Percentiles rank a stretch among this genome's conserved stretches.
Conservation (phyloP, 2,113 vertebrate genomes). For the Danio rerio region GRCz12tu NC_133187.1:7529001-7529500, state of each 20-base stretch:
- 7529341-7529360: constrained; percentile 1
- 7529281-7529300: neutral
- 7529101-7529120: too few relatives aligned
- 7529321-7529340: neutral
- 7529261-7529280: neutral
- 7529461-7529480: constrained; percentile 13
- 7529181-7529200: neutral
- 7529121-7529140: too few relatives aligned
- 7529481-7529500: constrained; percentile 2
- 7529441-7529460: constrained; percentile 23
- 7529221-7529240: too few relatives aligned
- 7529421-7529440: constrained; percentile 36
- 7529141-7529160: neutral
- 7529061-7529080: too few relatives aligned
- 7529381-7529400: neutral
- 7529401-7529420: constrained; percentile 26
- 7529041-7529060: too few relatives aligned
- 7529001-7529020: too few relatives aligned
- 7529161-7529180: too few relatives aligned
- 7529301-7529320: neutral
- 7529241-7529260: too few relatives aligned
- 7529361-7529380: neutral
- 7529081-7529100: too few relatives aligned
- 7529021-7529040: too few relatives aligned
- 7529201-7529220: too few relatives aligned